Evolutionary conservation across 64 coral and sea anemone genomes (phyloP).

Genomic region (Orbicella faveolata): DNA sequence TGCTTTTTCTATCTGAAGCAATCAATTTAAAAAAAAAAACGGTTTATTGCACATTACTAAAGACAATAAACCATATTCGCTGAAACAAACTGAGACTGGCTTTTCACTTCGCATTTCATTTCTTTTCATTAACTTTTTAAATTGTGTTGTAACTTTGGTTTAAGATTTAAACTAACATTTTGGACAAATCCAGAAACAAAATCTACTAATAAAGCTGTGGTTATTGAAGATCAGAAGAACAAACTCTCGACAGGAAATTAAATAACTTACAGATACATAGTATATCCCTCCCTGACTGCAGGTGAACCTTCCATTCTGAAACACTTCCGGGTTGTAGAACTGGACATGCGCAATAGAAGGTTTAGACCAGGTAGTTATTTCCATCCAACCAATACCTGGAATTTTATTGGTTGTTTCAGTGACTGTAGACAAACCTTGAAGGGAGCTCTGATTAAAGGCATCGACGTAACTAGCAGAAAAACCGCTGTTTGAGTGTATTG

Average conservation of each 20-base stretch:
- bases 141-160: too few species aligned
- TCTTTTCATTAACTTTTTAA: too few species aligned
- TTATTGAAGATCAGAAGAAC: too few species aligned
- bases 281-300: constrained; percentile 54
- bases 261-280: constrained; percentile 44
- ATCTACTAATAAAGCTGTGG: too few species aligned
- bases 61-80: too few species aligned
- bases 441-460: constrained; percentile 34
- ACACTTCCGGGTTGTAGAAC: constrained; percentile 44
- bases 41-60: too few species aligned
- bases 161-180: too few species aligned
- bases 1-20: too few species aligned
- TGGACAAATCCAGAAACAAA: too few species aligned
- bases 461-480: constrained; percentile 54
- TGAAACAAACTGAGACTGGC: too few species aligned
- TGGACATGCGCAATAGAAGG: background rate
- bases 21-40: too few species aligned
- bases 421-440: constrained; percentile 42
- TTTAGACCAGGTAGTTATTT: constrained; percentile 32
- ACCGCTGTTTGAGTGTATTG: constrained; percentile 27
- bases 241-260: background rate
- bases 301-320: constrained; percentile 54
- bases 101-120: too few species aligned
- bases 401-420: constrained; percentile 29
- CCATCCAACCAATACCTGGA: constrained; percentile 55